Conservation (phyloP, 2,888 invertebrate species). For the Panorpa germanica region DNA sequence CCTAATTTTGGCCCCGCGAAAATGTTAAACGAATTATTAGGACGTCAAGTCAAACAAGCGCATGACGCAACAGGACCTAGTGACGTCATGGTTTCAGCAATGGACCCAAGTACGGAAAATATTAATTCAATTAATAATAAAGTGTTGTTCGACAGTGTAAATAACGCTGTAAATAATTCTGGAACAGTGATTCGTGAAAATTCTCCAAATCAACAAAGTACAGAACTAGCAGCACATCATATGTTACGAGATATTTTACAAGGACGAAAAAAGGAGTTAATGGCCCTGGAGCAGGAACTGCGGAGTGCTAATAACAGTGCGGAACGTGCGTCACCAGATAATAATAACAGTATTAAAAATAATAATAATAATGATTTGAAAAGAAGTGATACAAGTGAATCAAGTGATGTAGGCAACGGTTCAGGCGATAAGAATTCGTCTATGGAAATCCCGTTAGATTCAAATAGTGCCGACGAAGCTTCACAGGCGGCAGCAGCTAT, state of each 20-base stretch:
- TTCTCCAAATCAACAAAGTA: constrained; percentile 19
- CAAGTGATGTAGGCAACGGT: constrained; percentile 10
- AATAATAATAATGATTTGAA: constrained; percentile 28
- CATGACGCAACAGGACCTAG: constrained; percentile 34
- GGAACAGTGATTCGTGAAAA: constrained; percentile 4
- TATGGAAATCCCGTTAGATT: constrained; percentile 10
- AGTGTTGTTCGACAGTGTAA: constrained; percentile 7
- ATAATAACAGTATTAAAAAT: constrained; percentile 35
- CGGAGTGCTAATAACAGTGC: constrained; percentile 23
- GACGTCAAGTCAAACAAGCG: constrained; percentile 58
- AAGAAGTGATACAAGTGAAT: constrained; percentile 13
- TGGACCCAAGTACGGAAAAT: constrained; percentile 6
- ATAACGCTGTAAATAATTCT: constrained; percentile 15
- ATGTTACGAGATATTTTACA: constrained; percentile 82
- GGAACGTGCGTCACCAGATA: constrained; percentile 25
- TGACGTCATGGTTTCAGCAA: constrained; percentile 26
- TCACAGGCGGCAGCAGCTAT: constrained; percentile 26
- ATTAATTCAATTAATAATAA: constrained; percentile 13
- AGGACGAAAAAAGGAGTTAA: constrained; percentile 66
- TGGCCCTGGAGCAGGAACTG: constrained; percentile 49
- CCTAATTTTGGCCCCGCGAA: constrained; percentile 73
- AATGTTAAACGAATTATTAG: constrained; percentile 80
- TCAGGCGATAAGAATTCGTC: constrained; percentile 4
- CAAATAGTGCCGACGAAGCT: constrained; percentile 18
- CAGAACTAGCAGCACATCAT: too few species aligned